Evolutionary conservation across 2,888 invertebrate species (phyloP).

Genomic region (Hyppa rectilinea): DNA sequence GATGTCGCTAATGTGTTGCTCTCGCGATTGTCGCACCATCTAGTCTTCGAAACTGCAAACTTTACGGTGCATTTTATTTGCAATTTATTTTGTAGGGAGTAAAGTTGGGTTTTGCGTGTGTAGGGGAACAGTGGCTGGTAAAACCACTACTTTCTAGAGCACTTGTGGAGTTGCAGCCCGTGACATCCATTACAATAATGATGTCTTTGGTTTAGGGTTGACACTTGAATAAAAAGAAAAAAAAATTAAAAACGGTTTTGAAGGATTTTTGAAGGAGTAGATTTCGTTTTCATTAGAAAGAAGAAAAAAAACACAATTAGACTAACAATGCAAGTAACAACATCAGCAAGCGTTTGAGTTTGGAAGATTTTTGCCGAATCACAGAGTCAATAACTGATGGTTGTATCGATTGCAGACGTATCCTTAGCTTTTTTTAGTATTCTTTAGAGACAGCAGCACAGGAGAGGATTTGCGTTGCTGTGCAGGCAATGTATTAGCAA

Average conservation of each 20-base stretch:
- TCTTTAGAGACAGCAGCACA: background rate
- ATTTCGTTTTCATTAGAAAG: too few species aligned
- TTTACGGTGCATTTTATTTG: slow-evolving; percentile 55
- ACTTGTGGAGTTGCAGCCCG: slow-evolving; percentile 87
- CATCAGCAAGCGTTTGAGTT: background rate
- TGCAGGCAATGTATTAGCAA: too few species aligned
- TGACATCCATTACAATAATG: slow-evolving; percentile 90
- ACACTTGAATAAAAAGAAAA: background rate
- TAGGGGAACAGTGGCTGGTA: slow-evolving; percentile 63
- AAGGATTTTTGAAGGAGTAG: too few species aligned
- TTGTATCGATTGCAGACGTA: background rate
- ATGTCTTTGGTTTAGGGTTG: slow-evolving; percentile 85
- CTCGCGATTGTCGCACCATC: slow-evolving; percentile 85
- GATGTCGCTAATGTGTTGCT: slow-evolving; percentile 89
- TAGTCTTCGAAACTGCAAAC: slow-evolving; percentile 76
- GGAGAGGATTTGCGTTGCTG: too few species aligned
- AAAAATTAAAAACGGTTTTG: too few species aligned
- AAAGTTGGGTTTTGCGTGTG: slow-evolving; percentile 66
- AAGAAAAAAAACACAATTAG: background rate
- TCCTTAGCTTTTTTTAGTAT: too few species aligned
- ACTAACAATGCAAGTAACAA: background rate
- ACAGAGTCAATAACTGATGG: too few species aligned
- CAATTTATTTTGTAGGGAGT: slow-evolving; percentile 39
- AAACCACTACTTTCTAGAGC: slow-evolving; percentile 82
- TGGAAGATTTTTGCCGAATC: background rate